phyloP scores from a whole-genome alignment of 2,797 vertebrate species.

The Oreochromis grahami region DNA sequence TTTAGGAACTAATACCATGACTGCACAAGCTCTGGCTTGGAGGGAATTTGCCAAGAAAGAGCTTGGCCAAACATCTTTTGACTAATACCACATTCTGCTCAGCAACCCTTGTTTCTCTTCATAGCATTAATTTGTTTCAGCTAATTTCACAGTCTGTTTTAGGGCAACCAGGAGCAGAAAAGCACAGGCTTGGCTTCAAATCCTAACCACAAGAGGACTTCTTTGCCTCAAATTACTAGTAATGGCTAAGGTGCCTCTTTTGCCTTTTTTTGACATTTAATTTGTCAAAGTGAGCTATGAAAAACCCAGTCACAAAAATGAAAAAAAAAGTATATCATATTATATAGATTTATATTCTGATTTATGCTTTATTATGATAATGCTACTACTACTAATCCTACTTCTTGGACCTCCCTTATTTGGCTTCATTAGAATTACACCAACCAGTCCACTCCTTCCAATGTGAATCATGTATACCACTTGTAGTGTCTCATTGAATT shows the following conservation, averaged over 20 bases:
- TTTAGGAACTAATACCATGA: conserved; percentile 4
- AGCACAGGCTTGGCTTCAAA: conserved; percentile 53
- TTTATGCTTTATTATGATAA: background rate
- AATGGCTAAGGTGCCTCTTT: conserved; percentile 47
- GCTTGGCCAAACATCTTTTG: conserved; percentile 15
- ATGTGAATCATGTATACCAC: background rate
- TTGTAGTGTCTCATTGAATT: background rate
- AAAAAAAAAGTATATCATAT: background rate
- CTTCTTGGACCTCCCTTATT: background rate
- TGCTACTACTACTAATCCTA: no score
- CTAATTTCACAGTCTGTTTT: conserved; percentile 49
- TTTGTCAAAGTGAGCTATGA: background rate
- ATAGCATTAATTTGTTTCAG: conserved; percentile 44
- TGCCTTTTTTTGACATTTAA: background rate
- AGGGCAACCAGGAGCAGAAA: conserved; percentile 36
- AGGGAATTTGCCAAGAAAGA: conserved; percentile 25
- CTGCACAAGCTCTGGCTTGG: background rate
- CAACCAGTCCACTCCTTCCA: background rate
- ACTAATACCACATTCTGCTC: conserved; percentile 23
- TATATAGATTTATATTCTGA: background rate
- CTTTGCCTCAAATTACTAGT: conserved; percentile 62
- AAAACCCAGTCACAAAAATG: background rate
- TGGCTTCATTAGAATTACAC: background rate
- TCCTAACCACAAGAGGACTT: conserved; percentile 52
- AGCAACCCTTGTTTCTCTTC: conserved; percentile 26